phyloP scores from a whole-genome alignment of 2,888 invertebrate genomes.

The Diaprepes abbreviatus region DNA sequence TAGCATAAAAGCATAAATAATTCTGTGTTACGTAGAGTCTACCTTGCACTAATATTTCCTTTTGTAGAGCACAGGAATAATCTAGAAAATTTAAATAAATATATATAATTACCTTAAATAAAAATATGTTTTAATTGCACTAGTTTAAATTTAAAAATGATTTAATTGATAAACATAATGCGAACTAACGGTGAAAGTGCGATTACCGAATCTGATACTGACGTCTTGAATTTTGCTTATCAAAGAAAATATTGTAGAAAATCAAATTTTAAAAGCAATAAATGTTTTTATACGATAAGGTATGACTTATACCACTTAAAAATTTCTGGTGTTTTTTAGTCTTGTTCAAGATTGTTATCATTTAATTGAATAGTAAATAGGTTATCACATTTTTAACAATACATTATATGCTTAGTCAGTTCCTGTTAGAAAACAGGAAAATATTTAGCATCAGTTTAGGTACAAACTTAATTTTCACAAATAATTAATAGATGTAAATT shows the following conservation, averaged over 20 bases:
- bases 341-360: too few relatives aligned
- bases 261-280: too few relatives aligned
- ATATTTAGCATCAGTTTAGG: too few relatives aligned
- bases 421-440: too few relatives aligned
- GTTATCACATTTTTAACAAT: too few relatives aligned
- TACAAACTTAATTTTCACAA: too few relatives aligned
- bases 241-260: neutral
- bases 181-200: neutral
- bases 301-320: too few relatives aligned
- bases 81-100: slow-evolving; percentile 72
- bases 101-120: slow-evolving; percentile 39
- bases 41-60: slow-evolving; percentile 96
- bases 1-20: slow-evolving; percentile 97
- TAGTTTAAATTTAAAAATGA: neutral
- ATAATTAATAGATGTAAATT: too few relatives aligned
- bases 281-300: too few relatives aligned
- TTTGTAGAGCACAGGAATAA: slow-evolving; percentile 97
- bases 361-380: too few relatives aligned
- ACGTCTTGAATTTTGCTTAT: neutral
- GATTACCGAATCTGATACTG: neutral
- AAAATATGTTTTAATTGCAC: neutral
- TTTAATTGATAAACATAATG: neutral
- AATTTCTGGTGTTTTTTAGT: too few relatives aligned
- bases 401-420: too few relatives aligned
- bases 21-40: slow-evolving; percentile 95